These are phyloP conservation scores for Haplotaxodon microlepis DNA, from an alignment of 2,113 vertebrate species.

Conservation along the genomic window DNA sequence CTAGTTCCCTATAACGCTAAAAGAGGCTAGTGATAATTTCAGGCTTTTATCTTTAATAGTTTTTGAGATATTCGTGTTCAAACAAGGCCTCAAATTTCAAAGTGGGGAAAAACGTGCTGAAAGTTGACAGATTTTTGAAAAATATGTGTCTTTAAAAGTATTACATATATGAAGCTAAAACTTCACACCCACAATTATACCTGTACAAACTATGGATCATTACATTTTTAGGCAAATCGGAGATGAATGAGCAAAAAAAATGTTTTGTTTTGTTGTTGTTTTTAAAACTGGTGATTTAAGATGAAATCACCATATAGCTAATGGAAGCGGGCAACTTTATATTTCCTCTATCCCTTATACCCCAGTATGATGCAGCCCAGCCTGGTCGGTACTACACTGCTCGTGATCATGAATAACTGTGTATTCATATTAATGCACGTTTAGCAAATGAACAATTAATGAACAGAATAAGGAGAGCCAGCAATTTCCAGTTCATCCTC, in stretches of 20 bases:
- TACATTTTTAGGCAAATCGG: neutral
- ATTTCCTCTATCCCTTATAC: neutral
- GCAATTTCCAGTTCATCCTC: neutral
- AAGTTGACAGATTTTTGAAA: neutral
- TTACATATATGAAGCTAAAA: neutral
- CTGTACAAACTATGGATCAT: neutral
- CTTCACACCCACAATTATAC: neutral
- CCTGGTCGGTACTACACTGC: neutral
- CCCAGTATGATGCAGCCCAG: neutral
- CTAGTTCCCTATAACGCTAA: neutral
- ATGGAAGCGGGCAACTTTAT: neutral
- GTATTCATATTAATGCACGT: neutral
- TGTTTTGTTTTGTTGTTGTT: neutral
- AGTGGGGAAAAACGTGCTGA: neutral
- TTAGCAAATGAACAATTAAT: neutral
- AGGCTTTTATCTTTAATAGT: neutral
- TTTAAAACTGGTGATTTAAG: neutral
- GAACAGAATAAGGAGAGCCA: neutral
- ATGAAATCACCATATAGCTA: neutral
- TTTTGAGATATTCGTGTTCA: neutral
- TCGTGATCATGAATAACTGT: neutral
- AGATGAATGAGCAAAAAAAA: neutral
- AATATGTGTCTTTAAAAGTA: neutral
- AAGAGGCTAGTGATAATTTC: neutral
- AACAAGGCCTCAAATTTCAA: neutral